Percentiles rank a stretch among this genome's conserved stretches.
phyloP scores from a whole-genome alignment of 2,797 vertebrate genomes.

The Dryobates pubescens region DNA sequence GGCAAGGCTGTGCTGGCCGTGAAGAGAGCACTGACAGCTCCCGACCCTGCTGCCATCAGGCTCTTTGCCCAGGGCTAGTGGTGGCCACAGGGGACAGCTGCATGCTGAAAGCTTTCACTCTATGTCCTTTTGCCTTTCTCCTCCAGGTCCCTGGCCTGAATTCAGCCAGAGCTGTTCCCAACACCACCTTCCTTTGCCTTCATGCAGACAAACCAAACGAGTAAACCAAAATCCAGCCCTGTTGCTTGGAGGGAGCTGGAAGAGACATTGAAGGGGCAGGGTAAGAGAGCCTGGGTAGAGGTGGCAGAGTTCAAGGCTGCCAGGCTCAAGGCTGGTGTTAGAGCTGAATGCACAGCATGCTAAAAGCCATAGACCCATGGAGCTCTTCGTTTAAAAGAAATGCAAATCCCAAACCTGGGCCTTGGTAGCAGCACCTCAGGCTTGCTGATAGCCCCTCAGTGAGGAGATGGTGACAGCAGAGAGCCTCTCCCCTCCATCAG shows the following conservation, averaged over 20 bases:
- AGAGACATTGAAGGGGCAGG: background rate
- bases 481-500: background rate
- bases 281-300: background rate
- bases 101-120: background rate
- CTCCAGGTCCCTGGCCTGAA: background rate
- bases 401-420: background rate
- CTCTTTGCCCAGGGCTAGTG: background rate
- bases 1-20: background rate
- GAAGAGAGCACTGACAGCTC: background rate
- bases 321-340: background rate
- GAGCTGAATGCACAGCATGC: background rate
- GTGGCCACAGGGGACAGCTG: fast-evolving
- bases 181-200: background rate
- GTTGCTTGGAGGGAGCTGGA: background rate
- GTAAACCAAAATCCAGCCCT: background rate
- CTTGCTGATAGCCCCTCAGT: background rate
- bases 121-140: background rate
- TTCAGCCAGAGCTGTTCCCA: background rate
- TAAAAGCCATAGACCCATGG: background rate
- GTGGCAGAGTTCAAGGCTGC: background rate
- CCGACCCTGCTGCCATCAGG: background rate
- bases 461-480: background rate
- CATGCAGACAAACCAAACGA: background rate
- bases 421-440: background rate
- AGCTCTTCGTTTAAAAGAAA: background rate